These are phyloP conservation scores for Plectrocnemia conspersa DNA, from an alignment of 1,140 invertebrate species.

Conservation along the genomic window DNA sequence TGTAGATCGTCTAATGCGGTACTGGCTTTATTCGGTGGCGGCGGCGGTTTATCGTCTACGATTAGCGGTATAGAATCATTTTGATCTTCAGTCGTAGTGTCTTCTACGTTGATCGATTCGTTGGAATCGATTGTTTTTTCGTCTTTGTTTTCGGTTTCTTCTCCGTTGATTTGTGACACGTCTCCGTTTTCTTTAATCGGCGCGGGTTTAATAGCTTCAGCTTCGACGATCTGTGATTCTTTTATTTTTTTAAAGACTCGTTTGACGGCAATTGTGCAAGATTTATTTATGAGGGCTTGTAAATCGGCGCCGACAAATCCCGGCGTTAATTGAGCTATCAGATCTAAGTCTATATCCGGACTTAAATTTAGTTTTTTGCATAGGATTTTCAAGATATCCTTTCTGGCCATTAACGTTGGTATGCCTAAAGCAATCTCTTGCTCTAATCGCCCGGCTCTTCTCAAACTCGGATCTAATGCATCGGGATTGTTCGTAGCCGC, in stretches of 20 bases:
- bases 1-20: conserved; percentile 36
- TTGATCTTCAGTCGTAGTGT: background rate
- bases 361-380: conserved; percentile 66
- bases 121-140: conserved; percentile 4
- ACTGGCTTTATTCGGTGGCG: background rate
- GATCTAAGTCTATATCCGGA: conserved; percentile 63
- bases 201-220: conserved; percentile 29
- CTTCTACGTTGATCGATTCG: background rate
- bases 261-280: conserved; percentile 81
- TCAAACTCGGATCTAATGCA: conserved; percentile 84
- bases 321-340: conserved; percentile 79
- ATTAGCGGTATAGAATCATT: background rate
- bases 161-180: background rate
- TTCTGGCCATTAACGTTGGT: conserved; percentile 77
- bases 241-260: conserved; percentile 44
- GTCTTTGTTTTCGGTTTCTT: background rate
- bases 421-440: conserved; percentile 92
- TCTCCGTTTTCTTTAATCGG: conserved; percentile 13
- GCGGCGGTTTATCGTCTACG: conserved; percentile 25
- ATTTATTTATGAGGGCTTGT: conserved; percentile 77
- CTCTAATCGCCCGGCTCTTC: conserved; percentile 88
- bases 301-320: conserved; percentile 98
- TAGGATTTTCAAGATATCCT: conserved; percentile 68
- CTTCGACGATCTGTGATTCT: conserved; percentile 30
- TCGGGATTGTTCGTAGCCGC: conserved; percentile 95